These are phyloP conservation scores for Baryphthengus martii DNA, from an alignment of 2,113 vertebrate genomes.

Conservation along the genomic window DNA sequence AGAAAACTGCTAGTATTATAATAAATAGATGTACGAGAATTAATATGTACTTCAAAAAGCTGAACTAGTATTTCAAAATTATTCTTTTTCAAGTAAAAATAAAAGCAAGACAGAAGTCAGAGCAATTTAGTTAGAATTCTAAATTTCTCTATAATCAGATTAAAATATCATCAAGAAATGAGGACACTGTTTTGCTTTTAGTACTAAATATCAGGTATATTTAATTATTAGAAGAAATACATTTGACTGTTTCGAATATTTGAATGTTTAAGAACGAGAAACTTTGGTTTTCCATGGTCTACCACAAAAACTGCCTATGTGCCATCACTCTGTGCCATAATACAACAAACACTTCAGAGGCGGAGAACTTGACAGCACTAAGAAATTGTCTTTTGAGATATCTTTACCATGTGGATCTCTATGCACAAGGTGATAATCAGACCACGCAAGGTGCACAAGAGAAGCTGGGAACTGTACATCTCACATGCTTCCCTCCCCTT, in stretches of 20 bases:
- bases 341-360: neutral
- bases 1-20: neutral
- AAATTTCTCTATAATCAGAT: neutral
- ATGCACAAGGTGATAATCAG: no score
- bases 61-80: neutral
- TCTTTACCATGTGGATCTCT: neutral
- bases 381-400: neutral
- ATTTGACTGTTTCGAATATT: neutral
- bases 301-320: neutral
- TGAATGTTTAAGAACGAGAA: neutral
- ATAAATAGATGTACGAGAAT: neutral
- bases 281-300: neutral
- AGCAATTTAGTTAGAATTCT: neutral
- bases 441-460: rapidly evolving
- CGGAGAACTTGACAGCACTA: neutral
- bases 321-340: no score
- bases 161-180: neutral
- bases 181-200: neutral
- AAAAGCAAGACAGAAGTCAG: neutral
- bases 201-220: neutral
- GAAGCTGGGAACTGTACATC: neutral
- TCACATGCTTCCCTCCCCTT: no score
- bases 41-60: neutral
- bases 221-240: neutral
- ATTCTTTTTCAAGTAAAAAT: neutral